phyloP scores from a whole-genome alignment of 2,888 invertebrate species.

The Linyphia triangularis region DNA sequence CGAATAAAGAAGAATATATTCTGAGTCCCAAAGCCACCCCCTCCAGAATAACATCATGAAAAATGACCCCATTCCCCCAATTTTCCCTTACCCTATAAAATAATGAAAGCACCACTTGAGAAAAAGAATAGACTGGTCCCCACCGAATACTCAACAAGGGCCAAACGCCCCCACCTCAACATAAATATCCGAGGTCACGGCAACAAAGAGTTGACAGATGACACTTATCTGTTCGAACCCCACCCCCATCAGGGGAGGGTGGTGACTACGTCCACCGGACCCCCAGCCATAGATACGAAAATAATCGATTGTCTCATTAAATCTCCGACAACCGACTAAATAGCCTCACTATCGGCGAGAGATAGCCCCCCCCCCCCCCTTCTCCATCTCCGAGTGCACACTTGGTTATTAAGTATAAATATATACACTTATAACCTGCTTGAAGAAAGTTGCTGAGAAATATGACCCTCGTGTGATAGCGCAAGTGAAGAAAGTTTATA shows the following conservation, averaged over 20 bases:
- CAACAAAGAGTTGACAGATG: conserved; percentile 71
- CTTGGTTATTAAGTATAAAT: background rate
- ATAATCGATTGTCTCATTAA: conserved; percentile 73
- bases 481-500: conserved; percentile 49
- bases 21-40: background rate
- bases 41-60: background rate
- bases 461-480: conserved; percentile 50
- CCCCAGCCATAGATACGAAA: conserved; percentile 48
- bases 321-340: conserved; percentile 64
- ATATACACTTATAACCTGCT: conserved; percentile 24
- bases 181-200: conserved; percentile 58
- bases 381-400: background rate
- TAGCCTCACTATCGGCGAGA: conserved; percentile 64
- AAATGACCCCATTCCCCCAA: background rate
- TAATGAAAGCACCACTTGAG: background rate
- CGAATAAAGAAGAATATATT: background rate
- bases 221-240: conserved; percentile 62
- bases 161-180: conserved; percentile 21
- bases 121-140: background rate
- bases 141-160: background rate
- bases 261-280: background rate
- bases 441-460: conserved; percentile 63
- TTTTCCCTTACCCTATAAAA: background rate
- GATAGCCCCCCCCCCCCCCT: conserved; percentile 34
- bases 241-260: conserved; percentile 19